Evolutionary conservation across 2,113 vertebrate genomes (phyloP).

Genomic region (Corythornis vintsioides): DNA sequence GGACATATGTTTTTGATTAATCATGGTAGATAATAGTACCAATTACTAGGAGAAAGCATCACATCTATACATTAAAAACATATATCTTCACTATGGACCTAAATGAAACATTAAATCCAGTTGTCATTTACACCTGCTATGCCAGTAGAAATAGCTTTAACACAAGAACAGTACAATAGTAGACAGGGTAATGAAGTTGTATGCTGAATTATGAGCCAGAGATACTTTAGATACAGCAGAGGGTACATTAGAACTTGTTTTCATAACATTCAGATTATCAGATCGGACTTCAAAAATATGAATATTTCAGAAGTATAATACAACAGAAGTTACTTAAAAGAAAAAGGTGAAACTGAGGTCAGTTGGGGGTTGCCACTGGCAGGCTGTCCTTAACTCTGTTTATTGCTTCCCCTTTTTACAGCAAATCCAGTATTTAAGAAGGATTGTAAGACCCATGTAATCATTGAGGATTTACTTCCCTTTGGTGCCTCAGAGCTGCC

Average conservation of each 20-base stretch:
- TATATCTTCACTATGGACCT: background rate
- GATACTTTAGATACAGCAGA: background rate
- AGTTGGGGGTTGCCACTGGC: background rate
- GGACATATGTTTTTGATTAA: background rate
- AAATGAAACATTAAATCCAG: background rate
- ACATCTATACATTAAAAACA: background rate
- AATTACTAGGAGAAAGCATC: background rate
- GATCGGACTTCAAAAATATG: background rate
- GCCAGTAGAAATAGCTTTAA: constrained; percentile 20
- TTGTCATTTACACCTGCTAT: background rate
- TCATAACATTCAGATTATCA: background rate
- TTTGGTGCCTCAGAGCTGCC: background rate
- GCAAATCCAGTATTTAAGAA: constrained; percentile 53
- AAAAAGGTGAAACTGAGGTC: constrained; percentile 10
- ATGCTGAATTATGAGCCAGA: background rate
- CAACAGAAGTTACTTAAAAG: background rate
- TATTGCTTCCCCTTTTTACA: constrained; percentile 29
- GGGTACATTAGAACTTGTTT: background rate
- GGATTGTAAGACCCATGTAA: constrained; percentile 47
- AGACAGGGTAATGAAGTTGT: background rate
- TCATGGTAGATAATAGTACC: background rate
- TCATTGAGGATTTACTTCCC: constrained; percentile 38
- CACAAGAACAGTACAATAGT: background rate
- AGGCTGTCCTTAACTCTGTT: background rate
- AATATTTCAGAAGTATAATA: background rate